phyloP scores from a whole-genome alignment of 2,797 vertebrate genomes.

The Pangasius larnaudii region DNA sequence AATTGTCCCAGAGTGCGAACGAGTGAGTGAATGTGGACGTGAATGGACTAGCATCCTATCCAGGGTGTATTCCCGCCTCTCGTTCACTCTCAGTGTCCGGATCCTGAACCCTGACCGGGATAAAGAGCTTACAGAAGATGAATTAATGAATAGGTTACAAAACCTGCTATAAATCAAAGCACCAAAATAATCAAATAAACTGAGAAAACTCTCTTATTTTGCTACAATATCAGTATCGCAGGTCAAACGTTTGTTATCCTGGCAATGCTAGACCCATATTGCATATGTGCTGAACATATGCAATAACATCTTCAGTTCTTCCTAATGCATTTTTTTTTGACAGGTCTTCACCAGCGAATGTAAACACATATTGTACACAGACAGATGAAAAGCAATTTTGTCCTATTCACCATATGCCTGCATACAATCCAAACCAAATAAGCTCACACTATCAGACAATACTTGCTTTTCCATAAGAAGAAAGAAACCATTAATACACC shows the following conservation, averaged over 20 bases:
- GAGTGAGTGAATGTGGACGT: background rate
- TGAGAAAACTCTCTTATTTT: background rate
- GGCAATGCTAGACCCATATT: background rate
- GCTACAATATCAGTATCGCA: background rate
- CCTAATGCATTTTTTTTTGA: constrained; percentile 28
- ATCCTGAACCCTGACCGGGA: background rate
- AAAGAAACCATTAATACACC: background rate
- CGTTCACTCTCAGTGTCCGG: background rate
- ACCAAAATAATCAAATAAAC: background rate
- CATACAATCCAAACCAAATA: constrained; percentile 18
- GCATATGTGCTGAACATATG: background rate
- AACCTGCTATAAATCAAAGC: background rate
- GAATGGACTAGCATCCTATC: background rate
- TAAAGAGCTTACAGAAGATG: background rate
- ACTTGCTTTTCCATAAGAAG: background rate
- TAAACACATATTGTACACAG: constrained; percentile 34
- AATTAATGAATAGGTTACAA: background rate
- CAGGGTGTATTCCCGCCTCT: background rate
- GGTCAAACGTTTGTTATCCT: background rate
- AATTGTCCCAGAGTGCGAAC: background rate
- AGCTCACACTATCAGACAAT: constrained; percentile 10
- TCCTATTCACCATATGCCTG: constrained; percentile 7
- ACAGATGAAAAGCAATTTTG: constrained; percentile 3
- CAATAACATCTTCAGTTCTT: constrained; percentile 20
- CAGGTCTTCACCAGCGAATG: constrained; percentile 35